Evolutionary conservation across 2,113 vertebrate species (phyloP), one percentile per base, ranked within the genome.

Genomic region (Leiothrix lutea): DNA sequence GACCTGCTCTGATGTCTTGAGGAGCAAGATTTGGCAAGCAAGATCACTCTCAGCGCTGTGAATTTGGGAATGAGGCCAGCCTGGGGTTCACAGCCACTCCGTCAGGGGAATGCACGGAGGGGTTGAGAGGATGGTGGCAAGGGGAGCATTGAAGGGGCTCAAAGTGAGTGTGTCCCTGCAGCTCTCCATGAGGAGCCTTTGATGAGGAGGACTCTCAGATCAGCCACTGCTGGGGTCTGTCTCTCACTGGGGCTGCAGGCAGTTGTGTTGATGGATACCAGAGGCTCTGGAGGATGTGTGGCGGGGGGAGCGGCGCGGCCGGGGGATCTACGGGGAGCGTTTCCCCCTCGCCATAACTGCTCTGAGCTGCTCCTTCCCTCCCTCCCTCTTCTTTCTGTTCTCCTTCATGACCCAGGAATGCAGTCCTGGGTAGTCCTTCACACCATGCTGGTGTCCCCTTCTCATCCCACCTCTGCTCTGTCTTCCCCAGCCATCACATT

Each of bases 401-500:
- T 98, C 95, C 97, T 97, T 98, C 58, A 40, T 94, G 84, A 57
- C 83, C 83, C 77, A 54, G 56, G n/a, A 78, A 22, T n/a, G 19
- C 38, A 40, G 0, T n/a, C 7, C 15, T 62, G 36, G 4, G 5
- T 53, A 53, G 78, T 53, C 19, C 50, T 90, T 58, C 28, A 15
- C 0, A 6, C 26, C 0, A 0, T 25, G 23, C 91, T 44, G 33
- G 6, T 36, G 24, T 71, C 72, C 8, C 26, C 28, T 24, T 40
- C 36, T 75, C 38, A 24, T 75, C 38, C 26, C 33, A 28, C 23
- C 90, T 66, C 38, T 7, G 3, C 33, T 38, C 5, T 80, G 20
- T 18, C 17, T 28, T n/a, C 45, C 31, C 25, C 20, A 53, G 28
- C 6, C 18, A 4, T 42, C 44, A 38, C 3, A 0, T 72, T 38